Evolutionary conservation across 2,888 invertebrate genomes (phyloP), one percentile per base, ranked within the genome.

Genomic region (Ceraclea dissimilis): DNA sequence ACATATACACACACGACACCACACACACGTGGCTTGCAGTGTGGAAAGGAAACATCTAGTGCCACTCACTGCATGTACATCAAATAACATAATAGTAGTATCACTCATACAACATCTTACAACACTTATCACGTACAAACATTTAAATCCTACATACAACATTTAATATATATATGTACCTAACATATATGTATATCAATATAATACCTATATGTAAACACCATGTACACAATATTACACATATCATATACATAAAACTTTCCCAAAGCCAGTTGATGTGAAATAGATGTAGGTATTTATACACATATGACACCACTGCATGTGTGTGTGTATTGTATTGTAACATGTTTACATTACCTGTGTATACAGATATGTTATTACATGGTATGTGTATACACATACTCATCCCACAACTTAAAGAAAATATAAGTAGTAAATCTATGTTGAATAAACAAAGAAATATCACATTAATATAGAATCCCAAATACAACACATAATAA

Each of bases 211-310:
- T 6, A 26, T 26, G 39, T 39, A 8, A 39, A 39, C 39, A 39
- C 39, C 39, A 39, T 39, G 13, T 13, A 39, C 13, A 39, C 5
- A 4, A 39, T 26, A 26, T n/a, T 8, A 39, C 68, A 74, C 70
- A 68, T 56, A 52, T 75, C 73, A 74, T 71, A 71, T 70, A 47
- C 50, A 51, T 33, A 49, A 39, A 51, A 51, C 57, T 57, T 51
- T 33, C 54, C 50, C 53, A 60, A 58, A 44, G 56, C 59, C 54
- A 58, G 56, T 51, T 46, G 39, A 39, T 46, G 44, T 43, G 16
- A 39, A 26, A 26, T 26, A 10, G 26, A 4, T 6, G 10, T 10
- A 26, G 26, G 5, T 6, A 10, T 26, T 26, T 10, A 4, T 26
- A 26, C 4, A 26, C 26, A 6, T n/a, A n/a, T 26, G 26, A 4